Percentiles rank a stretch among this genome's conserved stretches.
These are phyloP conservation scores for Hybognathus amarus DNA, from an alignment of 2,797 vertebrate species.

Conservation along the genomic window DNA sequence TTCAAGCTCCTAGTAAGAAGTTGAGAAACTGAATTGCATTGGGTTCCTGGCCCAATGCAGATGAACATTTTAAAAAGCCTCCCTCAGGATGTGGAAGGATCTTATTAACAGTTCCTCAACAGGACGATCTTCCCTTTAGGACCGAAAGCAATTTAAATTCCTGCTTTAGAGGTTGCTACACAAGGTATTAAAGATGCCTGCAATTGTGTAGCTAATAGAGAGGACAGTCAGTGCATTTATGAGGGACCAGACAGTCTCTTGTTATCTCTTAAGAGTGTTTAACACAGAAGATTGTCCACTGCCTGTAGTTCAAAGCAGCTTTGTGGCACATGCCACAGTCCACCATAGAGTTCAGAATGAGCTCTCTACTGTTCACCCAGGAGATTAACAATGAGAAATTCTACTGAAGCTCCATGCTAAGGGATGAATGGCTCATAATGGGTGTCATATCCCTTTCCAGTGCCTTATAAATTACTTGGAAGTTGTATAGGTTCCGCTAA, in stretches of 20 bases:
- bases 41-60: not conserved
- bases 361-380: not conserved
- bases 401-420: not conserved
- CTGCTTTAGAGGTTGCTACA: conserved; percentile 12
- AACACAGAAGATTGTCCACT: conserved; percentile 10
- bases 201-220: conserved; percentile 27
- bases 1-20: no score
- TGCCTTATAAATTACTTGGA: conserved; percentile 1
- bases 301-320: conserved; percentile 19
- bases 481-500: not conserved
- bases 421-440: conserved; percentile 12
- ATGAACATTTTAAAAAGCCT: conserved; percentile 19
- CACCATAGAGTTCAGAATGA: conserved; percentile 5
- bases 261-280: not conserved
- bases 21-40: not conserved
- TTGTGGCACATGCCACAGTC: conserved; percentile 3
- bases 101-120: conserved; percentile 39
- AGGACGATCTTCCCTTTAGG: conserved; percentile 4
- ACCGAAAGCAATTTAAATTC: conserved; percentile 22
- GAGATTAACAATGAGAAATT: conserved; percentile 16
- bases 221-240: conserved; percentile 13
- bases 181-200: conserved; percentile 3
- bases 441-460: conserved; percentile 8
- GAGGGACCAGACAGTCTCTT: conserved; percentile 11
- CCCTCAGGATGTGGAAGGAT: conserved; percentile 10